Conservation (phyloP, 2,888 invertebrate species). For the Ypsolopha scabrella region DNA sequence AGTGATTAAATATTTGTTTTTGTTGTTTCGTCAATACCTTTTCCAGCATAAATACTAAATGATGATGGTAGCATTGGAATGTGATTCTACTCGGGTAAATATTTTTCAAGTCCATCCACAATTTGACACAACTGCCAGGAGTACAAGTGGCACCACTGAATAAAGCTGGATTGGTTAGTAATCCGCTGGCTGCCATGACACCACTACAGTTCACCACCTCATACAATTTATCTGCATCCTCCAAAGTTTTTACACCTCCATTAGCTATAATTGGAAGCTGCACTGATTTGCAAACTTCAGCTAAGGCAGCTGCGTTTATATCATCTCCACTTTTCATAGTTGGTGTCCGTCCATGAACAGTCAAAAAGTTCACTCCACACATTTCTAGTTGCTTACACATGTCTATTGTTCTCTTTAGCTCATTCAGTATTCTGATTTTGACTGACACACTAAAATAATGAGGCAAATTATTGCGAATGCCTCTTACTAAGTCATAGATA, state of each 20-base stretch:
- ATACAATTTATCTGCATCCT: constrained; percentile 78
- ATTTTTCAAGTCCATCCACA: constrained; percentile 83
- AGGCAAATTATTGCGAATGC: constrained; percentile 79
- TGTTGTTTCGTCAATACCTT: constrained; percentile 79
- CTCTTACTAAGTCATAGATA: constrained; percentile 83
- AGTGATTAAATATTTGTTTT: constrained; percentile 82
- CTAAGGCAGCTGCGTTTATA: constrained; percentile 78
- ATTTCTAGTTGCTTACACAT: constrained; percentile 84
- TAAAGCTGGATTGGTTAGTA: constrained; percentile 91
- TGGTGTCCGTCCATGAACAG: constrained; percentile 93
- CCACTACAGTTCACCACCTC: constrained; percentile 80
- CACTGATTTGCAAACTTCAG: constrained; percentile 77
- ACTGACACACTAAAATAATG: constrained; percentile 88
- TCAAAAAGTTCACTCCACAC: constrained; percentile 89
- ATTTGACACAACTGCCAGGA: constrained; percentile 80
- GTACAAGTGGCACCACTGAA: constrained; percentile 81
- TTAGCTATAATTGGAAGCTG: constrained; percentile 91
- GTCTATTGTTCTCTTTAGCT: constrained; percentile 78
- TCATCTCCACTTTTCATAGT: constrained; percentile 81
- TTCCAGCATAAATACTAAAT: constrained; percentile 96
- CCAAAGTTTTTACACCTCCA: constrained; percentile 84
- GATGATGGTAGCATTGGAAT: constrained; percentile 94
- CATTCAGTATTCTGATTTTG: constrained; percentile 87
- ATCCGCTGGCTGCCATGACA: constrained; percentile 93
- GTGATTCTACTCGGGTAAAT: constrained; percentile 72